Evolutionary conservation across 1,140 invertebrate species (phyloP).

Genomic region (Eufriesea mexicana): DNA sequence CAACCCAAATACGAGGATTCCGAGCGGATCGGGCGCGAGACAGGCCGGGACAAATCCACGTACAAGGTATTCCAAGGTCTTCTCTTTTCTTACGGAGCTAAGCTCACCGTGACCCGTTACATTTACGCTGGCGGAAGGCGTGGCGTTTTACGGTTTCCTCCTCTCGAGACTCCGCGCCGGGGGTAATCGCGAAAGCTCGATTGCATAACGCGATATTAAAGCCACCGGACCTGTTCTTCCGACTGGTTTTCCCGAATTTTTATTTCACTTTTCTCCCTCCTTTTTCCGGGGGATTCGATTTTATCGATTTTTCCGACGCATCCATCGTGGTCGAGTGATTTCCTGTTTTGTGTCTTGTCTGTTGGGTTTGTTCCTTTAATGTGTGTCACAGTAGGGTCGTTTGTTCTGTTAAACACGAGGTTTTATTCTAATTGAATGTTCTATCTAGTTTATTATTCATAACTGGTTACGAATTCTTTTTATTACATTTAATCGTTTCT

Average conservation of each 20-base stretch:
- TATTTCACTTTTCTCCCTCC: background rate
- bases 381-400: too few species aligned
- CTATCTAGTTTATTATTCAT: too few species aligned
- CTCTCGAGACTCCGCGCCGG: background rate
- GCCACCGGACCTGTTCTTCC: background rate
- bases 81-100: constrained; percentile 37
- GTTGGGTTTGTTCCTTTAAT: too few species aligned
- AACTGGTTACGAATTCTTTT: too few species aligned
- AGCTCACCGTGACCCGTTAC: constrained; percentile 51
- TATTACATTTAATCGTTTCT: too few species aligned
- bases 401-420: too few species aligned
- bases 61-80: constrained; percentile 51
- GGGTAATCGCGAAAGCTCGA: constrained; percentile 25
- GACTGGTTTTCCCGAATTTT: too few species aligned
- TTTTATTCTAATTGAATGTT: too few species aligned
- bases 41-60: constrained; percentile 15
- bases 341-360: too few species aligned
- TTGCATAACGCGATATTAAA: constrained; percentile 30
- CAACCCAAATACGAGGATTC: constrained; percentile 29
- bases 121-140: constrained; percentile 37
- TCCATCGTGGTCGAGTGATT: too few species aligned
- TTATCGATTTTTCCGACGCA: too few species aligned
- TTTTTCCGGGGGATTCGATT: too few species aligned
- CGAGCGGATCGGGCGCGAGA: constrained; percentile 2
- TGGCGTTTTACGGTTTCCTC: constrained; percentile 48